Percentiles rank a stretch among this genome's conserved stretches.
Evolutionary conservation across 1,140 invertebrate genomes (phyloP).

Genomic region (Scaptomyza montana): DNA sequence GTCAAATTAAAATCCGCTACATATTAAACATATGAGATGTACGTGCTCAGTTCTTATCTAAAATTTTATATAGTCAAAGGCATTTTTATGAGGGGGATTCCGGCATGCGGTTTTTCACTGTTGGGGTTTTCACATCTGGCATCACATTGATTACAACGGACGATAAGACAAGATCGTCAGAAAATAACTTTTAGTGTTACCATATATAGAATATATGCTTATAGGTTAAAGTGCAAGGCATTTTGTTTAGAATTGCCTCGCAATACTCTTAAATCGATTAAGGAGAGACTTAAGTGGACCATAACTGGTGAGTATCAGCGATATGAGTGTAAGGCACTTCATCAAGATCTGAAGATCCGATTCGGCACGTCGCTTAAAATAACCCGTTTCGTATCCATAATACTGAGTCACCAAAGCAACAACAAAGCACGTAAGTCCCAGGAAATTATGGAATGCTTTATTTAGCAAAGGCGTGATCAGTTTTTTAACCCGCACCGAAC

Average conservation of each 20-base stretch:
- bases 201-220: not conserved
- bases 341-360: constrained; percentile 63
- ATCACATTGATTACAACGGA: too few relatives aligned
- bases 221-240: not conserved
- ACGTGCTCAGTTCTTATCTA: constrained; percentile 16
- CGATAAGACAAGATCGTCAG: not conserved
- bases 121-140: not conserved
- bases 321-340: constrained; percentile 65
- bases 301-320: constrained; percentile 60
- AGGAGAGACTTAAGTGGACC: constrained; percentile 73
- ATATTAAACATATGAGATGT: not conserved
- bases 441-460: constrained; percentile 74
- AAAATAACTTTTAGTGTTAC: not conserved
- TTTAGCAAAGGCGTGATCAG: constrained; percentile 67
- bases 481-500: constrained; percentile 63
- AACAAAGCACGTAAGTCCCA: constrained; percentile 71
- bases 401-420: constrained; percentile 72
- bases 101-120: not conserved
- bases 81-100: not conserved
- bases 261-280: constrained; percentile 54
- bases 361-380: constrained; percentile 52
- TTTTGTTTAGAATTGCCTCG: constrained; percentile 52
- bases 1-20: not conserved
- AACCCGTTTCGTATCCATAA: constrained; percentile 79
- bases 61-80: too few relatives aligned